Evolutionary conservation across 2,797 vertebrate species (phyloP), one percentile per base, ranked within the genome.

Genomic region (Clarias laeviceps): DNA sequence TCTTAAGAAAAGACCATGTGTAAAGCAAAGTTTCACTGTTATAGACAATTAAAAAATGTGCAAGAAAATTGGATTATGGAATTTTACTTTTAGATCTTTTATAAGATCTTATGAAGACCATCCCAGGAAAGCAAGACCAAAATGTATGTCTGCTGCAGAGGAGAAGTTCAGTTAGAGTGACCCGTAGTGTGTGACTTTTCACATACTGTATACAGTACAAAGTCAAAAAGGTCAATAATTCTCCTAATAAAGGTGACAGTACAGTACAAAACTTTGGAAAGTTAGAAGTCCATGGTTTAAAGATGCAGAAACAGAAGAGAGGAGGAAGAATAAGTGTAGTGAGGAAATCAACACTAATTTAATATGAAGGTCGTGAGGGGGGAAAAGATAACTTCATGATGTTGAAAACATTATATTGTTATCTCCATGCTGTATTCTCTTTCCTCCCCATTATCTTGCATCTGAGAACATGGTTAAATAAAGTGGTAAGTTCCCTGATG

Each of bases 341-440:
- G 50, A 15, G 4, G 50, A 66, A 74, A 64, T 50, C 69, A 84
- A 78, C 66, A 64, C 82, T 87, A 70, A 88, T 89, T 89, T 89
- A 82, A 86, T 84, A 88, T 88, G 86, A 89, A 88, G 89, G 88
- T 89, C 87, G 45, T 85, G 86, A 87, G 80, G 83, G 80, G 78
- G 69, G 27, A 74, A 80, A 73, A 87, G 79, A 90, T 90, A 88
- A 88, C 88, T 88, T 84, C 85, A 88, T 65, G 73, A 83, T 87
- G 88, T 64, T 88, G 82, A 88, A 88, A 88, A 88, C 85, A 86
- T 89, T 82, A 78, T 87, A 80, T 80, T 86, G 87, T 89, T 90
- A 90, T 89, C 87, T 84, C 29, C 9, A n/a, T 20, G 73, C 85
- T 85, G 74, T 87, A 89, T 87, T 87, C 84, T 70, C 79, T 87